Evolutionary conservation across 2,888 invertebrate genomes (phyloP).

Genomic region (Euphydryas editha): DNA sequence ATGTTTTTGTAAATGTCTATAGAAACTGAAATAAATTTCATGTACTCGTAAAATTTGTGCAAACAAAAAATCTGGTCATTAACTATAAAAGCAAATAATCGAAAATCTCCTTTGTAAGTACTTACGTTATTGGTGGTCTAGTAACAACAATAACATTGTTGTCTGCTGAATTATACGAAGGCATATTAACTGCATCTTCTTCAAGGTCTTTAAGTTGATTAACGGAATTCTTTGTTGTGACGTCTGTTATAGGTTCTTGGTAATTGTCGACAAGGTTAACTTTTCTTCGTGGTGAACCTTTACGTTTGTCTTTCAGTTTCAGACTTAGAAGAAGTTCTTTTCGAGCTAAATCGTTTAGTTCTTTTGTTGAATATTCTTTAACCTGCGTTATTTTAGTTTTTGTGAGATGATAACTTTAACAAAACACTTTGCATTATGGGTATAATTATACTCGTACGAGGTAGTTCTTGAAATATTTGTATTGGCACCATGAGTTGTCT

Average conservation of each 20-base stretch:
- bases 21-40: too few relatives aligned
- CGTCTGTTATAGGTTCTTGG: slow-evolving; percentile 39
- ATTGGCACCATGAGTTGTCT: too few relatives aligned
- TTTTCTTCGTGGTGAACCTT: slow-evolving; percentile 51
- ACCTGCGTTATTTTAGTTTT: slow-evolving; percentile 50
- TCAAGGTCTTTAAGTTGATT: slow-evolving; percentile 67
- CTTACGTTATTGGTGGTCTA: slow-evolving; percentile 58
- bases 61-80: too few relatives aligned
- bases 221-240: slow-evolving; percentile 56
- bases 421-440: too few relatives aligned
- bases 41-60: too few relatives aligned
- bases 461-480: too few relatives aligned
- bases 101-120: slow-evolving; percentile 32
- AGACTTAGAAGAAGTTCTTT: slow-evolving; percentile 60
- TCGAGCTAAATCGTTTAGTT: slow-evolving; percentile 68
- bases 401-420: background rate
- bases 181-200: slow-evolving; percentile 72
- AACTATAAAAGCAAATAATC: too few relatives aligned
- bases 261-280: slow-evolving; percentile 45
- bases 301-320: slow-evolving; percentile 56
- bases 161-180: slow-evolving; percentile 59
- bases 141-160: slow-evolving; percentile 69
- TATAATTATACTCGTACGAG: too few relatives aligned
- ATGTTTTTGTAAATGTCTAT: too few relatives aligned
- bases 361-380: slow-evolving; percentile 73